Percentiles rank a stretch among this genome's conserved stretches.
Conservation (phyloP, 2,797 vertebrate species). For the Pelodytes ibericus region DNA sequence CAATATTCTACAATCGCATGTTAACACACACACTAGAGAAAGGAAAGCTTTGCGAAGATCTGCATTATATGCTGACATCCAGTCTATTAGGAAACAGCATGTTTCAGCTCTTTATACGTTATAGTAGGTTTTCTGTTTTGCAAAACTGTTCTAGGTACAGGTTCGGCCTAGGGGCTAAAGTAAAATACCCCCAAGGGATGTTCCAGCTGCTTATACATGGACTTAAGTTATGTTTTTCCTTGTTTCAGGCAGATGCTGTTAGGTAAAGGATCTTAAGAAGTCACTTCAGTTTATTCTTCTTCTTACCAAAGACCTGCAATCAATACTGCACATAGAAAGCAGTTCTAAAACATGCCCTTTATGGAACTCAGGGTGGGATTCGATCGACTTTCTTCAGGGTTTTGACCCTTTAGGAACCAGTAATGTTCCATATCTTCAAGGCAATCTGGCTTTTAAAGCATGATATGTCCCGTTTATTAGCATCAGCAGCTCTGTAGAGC, state of each 20-base stretch:
- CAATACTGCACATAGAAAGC: not conserved
- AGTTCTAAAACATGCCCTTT: constrained; percentile 15
- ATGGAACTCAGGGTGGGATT: not conserved
- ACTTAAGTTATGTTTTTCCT: constrained; percentile 6
- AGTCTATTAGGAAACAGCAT: constrained; percentile 20
- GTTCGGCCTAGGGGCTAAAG: constrained; percentile 32
- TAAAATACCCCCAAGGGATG: constrained; percentile 34
- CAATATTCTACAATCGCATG: constrained; percentile 13
- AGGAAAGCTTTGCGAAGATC: not conserved
- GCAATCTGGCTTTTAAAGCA: too few relatives aligned
- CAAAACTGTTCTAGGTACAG: constrained; percentile 40
- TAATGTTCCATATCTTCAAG: too few relatives aligned
- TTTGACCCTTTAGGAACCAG: too few relatives aligned
- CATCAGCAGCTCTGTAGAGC: too few relatives aligned
- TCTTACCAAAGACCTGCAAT: constrained; percentile 14
- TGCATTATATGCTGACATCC: constrained; percentile 33
- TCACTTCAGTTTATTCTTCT: constrained; percentile 20
- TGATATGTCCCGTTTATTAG: too few relatives aligned
- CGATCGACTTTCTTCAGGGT: not conserved
- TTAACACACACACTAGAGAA: not conserved
- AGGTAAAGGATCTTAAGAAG: constrained; percentile 9
- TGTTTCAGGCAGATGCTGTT: not conserved
- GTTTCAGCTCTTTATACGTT: constrained; percentile 32
- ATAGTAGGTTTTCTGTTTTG: constrained; percentile 33
- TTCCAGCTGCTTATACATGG: constrained; percentile 37